Conservation (phyloP, 92 coral and sea anemone species). For the Parazoanthus swiftii region DNA sequence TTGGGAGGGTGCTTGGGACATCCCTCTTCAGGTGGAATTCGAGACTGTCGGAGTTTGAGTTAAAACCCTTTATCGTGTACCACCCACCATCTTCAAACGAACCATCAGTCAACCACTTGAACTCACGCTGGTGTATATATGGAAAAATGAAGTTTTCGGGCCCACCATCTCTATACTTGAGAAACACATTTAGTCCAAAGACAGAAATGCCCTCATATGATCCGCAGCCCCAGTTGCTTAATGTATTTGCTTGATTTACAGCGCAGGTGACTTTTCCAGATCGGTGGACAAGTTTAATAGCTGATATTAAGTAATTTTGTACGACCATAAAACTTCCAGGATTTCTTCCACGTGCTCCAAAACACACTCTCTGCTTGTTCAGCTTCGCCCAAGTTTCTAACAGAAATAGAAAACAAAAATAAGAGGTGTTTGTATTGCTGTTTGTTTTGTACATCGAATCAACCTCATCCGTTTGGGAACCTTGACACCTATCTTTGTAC, state of each 20-base stretch:
- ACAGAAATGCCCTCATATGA: background rate
- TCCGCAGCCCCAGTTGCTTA: constrained; percentile 20
- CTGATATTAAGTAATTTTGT: background rate
- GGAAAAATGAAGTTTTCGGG: background rate
- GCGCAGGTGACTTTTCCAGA: background rate
- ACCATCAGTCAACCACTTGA: background rate
- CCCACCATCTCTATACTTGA: background rate
- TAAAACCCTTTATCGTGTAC: background rate
- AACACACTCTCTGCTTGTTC: background rate
- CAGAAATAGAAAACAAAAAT: too few relatives aligned
- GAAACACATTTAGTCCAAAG: background rate
- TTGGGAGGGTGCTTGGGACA: background rate
- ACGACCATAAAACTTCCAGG: background rate
- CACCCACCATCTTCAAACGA: background rate
- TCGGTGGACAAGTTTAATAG: constrained; percentile 7
- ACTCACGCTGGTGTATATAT: background rate
- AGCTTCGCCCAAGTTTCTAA: background rate
- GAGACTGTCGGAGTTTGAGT: constrained; percentile 8
- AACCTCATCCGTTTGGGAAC: too few relatives aligned
- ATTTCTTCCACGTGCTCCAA: background rate
- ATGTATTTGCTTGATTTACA: background rate
- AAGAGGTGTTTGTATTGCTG: too few relatives aligned
- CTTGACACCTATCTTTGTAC: too few relatives aligned
- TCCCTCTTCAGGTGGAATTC: background rate
- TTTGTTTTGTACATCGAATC: too few relatives aligned